Base-by-base conservation (phyloP, 2,113 vertebrate genomes). In the Xiphias gladius region DNA sequence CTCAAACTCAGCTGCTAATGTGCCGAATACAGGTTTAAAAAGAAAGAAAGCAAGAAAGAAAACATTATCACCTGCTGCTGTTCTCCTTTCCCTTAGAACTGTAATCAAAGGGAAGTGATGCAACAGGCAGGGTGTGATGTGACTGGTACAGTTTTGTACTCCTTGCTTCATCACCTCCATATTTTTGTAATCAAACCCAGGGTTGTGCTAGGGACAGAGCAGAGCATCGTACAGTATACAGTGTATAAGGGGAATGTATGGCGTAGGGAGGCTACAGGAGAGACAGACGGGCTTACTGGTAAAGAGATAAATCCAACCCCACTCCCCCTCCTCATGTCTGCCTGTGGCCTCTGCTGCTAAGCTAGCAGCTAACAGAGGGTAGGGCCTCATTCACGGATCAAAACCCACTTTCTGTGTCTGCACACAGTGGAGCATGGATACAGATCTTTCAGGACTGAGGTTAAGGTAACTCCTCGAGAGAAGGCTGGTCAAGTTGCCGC, bases 1-100 rank as follows among this genome's bases (percentile, higher is more conserved):
- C 98, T 99, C 98, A 98, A 97, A 95, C 94, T 94, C 95, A 95
- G 95, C 95, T 96, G 95, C 95, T 96, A 96, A 93, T 91, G 93
- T 94, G 88, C 90, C 92, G 93, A 93, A 92, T 86, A 91, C 88
- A 89, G 88, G 87, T 87, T 59, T 26, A 57, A 57, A 67, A 72
- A 69, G 73, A 87, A 69, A 77, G 66, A 76, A 80, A 86, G 80
- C 75, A 73, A 86, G 86, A 64, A 61, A 78, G 62, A 68, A 82
- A 77, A 78, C 82, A 37, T 43, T 17, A 30, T 70, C 55, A 30
- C 83, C 80, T 68, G 86, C 89, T 88, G 76, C 74, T 91, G 88
- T 91, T 90, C 86, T 86, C 82, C 77, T 90, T 92, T 90, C 89
- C n/a, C 90, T 87, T 72, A 83, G 90, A 89, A 93, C 41, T 81